A percentile compares a stretch with the other conserved stretches of the same genome.
phyloP scores from a whole-genome alignment of 2,888 invertebrate genomes.

The Pammene fasciana region DNA sequence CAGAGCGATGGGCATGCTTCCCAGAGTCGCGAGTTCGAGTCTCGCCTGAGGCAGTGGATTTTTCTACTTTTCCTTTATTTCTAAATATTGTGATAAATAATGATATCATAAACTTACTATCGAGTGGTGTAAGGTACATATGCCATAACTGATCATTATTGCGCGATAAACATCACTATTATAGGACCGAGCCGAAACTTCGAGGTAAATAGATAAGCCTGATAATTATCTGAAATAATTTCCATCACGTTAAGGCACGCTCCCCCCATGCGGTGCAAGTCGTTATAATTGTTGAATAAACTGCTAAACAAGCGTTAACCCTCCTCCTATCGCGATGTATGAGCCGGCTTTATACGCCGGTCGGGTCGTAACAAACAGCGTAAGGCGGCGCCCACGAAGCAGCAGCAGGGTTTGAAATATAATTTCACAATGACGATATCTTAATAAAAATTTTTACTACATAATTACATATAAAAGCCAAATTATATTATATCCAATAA shows the following conservation, averaged over 20 bases:
- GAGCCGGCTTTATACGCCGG: conserved; percentile 51
- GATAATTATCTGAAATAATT: conserved; percentile 33
- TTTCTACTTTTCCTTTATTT: too few species aligned
- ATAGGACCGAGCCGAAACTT: neutral
- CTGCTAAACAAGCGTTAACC: conserved; percentile 53
- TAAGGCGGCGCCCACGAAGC: conserved; percentile 33
- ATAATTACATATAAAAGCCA: too few species aligned
- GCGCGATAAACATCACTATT: neutral
- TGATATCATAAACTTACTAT: too few species aligned
- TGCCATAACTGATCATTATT: neutral
- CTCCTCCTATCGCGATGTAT: conserved; percentile 51
- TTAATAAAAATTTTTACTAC: too few species aligned
- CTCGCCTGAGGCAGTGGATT: too few species aligned
- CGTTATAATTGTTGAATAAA: conserved; percentile 53
- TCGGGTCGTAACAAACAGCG: conserved; percentile 47
- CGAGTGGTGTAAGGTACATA: neutral
- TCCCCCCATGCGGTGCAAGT: conserved; percentile 38
- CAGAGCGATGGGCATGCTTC: too few species aligned
- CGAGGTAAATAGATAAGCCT: conserved; percentile 23
- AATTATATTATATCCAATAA: too few species aligned
- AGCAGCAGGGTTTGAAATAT: neutral
- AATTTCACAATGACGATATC: neutral
- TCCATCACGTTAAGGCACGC: conserved; percentile 7
- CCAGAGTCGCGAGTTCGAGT: too few species aligned
- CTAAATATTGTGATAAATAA: too few species aligned